Conservation (phyloP, 64 coral and sea anemone species). For the Stichodactyla helianthus region DNA sequence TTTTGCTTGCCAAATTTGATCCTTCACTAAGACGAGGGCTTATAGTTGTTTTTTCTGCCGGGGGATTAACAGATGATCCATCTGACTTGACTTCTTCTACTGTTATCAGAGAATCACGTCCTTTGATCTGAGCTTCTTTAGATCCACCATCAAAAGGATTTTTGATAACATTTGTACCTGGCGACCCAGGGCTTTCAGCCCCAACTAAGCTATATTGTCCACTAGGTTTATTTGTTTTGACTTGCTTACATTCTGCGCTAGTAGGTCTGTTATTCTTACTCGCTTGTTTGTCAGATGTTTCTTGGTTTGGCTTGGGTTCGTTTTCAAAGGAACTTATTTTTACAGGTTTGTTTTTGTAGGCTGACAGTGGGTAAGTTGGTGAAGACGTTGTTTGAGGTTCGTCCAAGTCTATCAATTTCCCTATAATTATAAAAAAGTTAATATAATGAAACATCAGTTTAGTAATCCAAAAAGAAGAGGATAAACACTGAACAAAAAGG, state of each 20-base stretch:
- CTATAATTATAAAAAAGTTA: not conserved
- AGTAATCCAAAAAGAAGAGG: not conserved
- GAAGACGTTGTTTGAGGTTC: not conserved
- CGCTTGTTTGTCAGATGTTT: not conserved
- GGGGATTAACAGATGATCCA: not conserved
- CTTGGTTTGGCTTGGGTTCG: not conserved
- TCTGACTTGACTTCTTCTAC: not conserved
- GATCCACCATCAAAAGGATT: not conserved
- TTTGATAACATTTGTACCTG: not conserved
- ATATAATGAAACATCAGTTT: not conserved
- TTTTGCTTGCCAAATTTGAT: not conserved
- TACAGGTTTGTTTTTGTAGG: not conserved
- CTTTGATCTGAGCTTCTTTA: not conserved
- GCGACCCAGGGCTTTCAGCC: not conserved
- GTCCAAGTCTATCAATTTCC: not conserved
- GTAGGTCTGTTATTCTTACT: not conserved
- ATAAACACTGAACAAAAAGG: too few relatives aligned
- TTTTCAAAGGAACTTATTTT: not conserved
- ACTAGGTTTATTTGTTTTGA: not conserved
- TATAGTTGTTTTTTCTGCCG: not conserved
- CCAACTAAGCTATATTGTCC: slow-evolving; percentile 28
- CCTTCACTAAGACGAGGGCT: not conserved
- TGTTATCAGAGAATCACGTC: not conserved
- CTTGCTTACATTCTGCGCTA: not conserved
- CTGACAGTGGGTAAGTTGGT: not conserved